Evolutionary conservation across 1,140 invertebrate species (phyloP).

Genomic region (Danaus melanippus): DNA sequence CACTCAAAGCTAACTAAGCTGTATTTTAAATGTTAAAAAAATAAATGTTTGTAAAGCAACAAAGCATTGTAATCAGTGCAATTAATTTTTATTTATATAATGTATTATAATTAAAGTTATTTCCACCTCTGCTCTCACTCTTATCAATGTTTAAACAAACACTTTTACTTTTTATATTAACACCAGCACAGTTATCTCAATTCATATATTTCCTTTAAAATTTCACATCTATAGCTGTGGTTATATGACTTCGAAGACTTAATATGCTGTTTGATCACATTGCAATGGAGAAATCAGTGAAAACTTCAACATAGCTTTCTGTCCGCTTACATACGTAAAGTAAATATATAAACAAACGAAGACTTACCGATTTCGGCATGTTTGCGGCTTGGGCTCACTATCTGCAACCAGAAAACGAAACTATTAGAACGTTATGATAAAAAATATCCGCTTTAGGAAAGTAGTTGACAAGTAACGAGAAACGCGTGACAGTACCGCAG

Average conservation of each 20-base stretch:
- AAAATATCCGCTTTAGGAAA: constrained; percentile 30
- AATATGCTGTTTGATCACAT: constrained; percentile 50
- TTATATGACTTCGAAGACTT: constrained; percentile 36
- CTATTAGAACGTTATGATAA: constrained; percentile 17
- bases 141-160: constrained; percentile 25
- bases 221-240: constrained; percentile 10
- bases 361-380: constrained; percentile 70
- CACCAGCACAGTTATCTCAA: not conserved
- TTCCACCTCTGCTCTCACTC: constrained; percentile 8
- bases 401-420: constrained; percentile 48
- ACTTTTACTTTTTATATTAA: constrained; percentile 32
- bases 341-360: constrained; percentile 14
- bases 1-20: too few species aligned
- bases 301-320: constrained; percentile 30
- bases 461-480: constrained; percentile 26
- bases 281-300: constrained; percentile 59
- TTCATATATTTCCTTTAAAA: constrained; percentile 17
- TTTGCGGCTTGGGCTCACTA: constrained; percentile 61
- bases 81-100: too few species aligned
- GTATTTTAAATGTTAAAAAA: too few species aligned
- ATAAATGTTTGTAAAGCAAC: too few species aligned
- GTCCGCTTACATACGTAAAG: constrained; percentile 10
- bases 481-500: constrained; percentile 39
- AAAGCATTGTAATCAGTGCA: too few species aligned
- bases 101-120: too few species aligned